These are phyloP conservation scores for Champsocephalus esox DNA, from an alignment of 2,797 vertebrate species.

Conservation along the genomic window DNA sequence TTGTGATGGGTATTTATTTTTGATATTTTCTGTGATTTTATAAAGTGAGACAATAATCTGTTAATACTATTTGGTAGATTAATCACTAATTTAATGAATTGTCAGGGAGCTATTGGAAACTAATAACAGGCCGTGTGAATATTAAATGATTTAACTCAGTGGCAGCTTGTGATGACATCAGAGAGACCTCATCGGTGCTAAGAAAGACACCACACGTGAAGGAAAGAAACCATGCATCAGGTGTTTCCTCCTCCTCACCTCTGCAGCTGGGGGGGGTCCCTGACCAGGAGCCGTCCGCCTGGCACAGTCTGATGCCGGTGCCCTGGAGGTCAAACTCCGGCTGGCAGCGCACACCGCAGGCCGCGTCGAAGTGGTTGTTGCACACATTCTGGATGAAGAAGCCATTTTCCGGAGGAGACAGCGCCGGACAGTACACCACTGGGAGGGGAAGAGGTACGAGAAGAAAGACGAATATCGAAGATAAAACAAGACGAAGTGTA, in stretches of 20 bases:
- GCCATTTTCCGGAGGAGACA: constrained; percentile 92
- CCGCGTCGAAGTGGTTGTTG: constrained; percentile 94
- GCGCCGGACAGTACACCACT: constrained; percentile 91
- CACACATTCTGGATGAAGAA: constrained; percentile 95
- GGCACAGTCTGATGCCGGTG: constrained; percentile 92
- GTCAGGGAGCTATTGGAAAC: not conserved
- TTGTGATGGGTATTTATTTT: too few species aligned
- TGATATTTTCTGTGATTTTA: not conserved
- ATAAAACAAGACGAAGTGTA: not conserved
- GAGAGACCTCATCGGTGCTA: not conserved
- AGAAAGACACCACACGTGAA: too few species aligned
- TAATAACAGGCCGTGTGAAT: not conserved
- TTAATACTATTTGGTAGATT: not conserved
- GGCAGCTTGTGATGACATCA: not conserved
- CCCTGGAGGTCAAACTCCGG: constrained; percentile 93
- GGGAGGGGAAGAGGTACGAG: constrained; percentile 21
- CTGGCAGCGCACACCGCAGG: constrained; percentile 93
- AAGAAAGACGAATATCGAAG: constrained; percentile 10
- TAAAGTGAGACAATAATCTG: not conserved
- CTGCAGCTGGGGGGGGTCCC: constrained; percentile 89
- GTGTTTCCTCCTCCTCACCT: constrained; percentile 81
- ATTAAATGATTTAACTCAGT: too few species aligned
- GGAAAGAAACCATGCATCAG: not conserved
- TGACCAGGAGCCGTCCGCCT: constrained; percentile 92
- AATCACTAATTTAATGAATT: not conserved